phyloP scores from a whole-genome alignment of 2,113 vertebrate genomes.

The Vicugna pacos region DNA sequence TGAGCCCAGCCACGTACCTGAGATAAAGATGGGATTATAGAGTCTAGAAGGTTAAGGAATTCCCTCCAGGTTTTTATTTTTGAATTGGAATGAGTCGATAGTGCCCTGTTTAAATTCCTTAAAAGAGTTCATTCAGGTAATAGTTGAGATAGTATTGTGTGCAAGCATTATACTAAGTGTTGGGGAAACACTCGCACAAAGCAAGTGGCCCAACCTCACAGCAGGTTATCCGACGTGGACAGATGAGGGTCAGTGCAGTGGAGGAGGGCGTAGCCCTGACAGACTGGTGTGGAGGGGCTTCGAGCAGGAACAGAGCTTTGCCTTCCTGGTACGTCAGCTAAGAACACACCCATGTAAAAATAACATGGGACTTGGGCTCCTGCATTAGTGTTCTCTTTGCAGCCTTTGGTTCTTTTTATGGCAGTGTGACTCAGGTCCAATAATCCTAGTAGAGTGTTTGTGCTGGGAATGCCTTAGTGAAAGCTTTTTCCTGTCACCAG shows the following conservation, averaged over 20 bases:
- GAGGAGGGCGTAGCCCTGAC: neutral
- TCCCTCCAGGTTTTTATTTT: conserved; percentile 23
- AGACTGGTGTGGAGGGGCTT: neutral
- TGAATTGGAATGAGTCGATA: neutral
- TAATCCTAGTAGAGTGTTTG: neutral
- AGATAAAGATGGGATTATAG: neutral
- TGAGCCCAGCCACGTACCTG: neutral
- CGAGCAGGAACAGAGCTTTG: neutral
- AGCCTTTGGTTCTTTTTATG: conserved; percentile 26
- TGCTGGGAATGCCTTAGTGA: neutral
- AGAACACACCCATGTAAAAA: neutral
- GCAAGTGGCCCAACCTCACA: neutral
- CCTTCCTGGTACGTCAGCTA: neutral
- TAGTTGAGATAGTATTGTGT: neutral
- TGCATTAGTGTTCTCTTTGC: neutral
- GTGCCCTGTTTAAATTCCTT: neutral
- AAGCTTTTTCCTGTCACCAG: neutral
- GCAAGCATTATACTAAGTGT: neutral
- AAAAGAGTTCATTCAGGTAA: neutral
- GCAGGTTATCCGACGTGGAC: neutral
- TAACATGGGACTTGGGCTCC: neutral
- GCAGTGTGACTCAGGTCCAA: conserved; percentile 28
- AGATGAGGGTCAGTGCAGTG: neutral
- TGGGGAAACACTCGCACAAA: neutral
- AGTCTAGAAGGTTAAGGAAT: neutral